Evolutionary conservation across 1,140 invertebrate species (phyloP), one percentile per base, ranked within the genome.

Genomic region (Drosophila ercepeae): DNA sequence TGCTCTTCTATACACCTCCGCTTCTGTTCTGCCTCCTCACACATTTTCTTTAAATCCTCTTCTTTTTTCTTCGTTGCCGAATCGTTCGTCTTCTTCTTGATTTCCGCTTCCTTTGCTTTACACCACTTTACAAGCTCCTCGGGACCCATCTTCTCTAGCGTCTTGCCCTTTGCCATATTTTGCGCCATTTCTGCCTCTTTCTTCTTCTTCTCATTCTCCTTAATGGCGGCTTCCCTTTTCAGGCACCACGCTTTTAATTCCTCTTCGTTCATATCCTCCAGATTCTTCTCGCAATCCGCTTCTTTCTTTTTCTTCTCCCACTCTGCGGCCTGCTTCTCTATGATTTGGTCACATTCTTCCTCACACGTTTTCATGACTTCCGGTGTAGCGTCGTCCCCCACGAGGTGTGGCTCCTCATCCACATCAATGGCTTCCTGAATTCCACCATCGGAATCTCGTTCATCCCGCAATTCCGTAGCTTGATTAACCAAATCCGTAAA

Each of bases 401-500:
- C n/a, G 4, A 39, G 1, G 4, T 57, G 58, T 0, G 63, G 23
- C 2, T 74, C 70, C 0, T 65, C 58, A 6, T 75, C 64, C 0
- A 9, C 32, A 9, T 71, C 70, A 1, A 34, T 67, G 9, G 36
- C 2, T 1, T 32, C 19, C 16, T 71, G 67, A 0, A 77, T 11
- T 0, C 83, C 82, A 0, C 75, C 71, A 7, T 18, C 29, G 0
- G 32, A 1, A 0, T 65, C 67, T 6, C 55, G 42, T 1, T 72
- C 55, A 3, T 78, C 46, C 0, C 77, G 67, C 4, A 82, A 1
- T 2, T 64, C 50, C 9, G 61, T 13, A 0, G 75, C n/a, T 8
- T 69, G 67, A 19, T 2, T 44, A 16, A 72, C 54, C 2, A 90
- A 9, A 0, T 75, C 69, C 2, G 25, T 36, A 34, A 81, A 90